phyloP scores from a whole-genome alignment of 53 echinoderm and acorn worm genomes.

The Actinopyga echinites region DNA sequence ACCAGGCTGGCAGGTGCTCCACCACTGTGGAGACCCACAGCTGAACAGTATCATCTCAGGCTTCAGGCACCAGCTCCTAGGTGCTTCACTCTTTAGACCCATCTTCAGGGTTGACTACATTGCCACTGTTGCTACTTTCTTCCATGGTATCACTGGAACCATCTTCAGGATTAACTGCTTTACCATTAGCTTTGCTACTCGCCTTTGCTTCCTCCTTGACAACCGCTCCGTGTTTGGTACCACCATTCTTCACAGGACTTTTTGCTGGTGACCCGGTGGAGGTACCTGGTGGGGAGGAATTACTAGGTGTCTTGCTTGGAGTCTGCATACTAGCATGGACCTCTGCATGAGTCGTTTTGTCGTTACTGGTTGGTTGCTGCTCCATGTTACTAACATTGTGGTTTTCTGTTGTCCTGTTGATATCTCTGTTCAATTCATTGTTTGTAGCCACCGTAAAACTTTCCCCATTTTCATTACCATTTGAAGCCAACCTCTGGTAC shows the following conservation, averaged over 20 bases:
- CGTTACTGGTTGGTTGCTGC: not conserved
- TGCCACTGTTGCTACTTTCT: too few species aligned
- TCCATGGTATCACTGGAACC: not conserved
- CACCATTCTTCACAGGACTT: not conserved
- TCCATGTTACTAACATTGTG: slow-evolving; percentile 21
- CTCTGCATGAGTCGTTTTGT: slow-evolving; percentile 4
- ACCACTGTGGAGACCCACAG: too few species aligned
- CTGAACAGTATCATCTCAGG: too few species aligned
- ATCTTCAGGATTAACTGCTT: slow-evolving; percentile 23
- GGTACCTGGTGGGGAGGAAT: not conserved
- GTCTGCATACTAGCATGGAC: slow-evolving; percentile 5
- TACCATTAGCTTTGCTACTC: not conserved
- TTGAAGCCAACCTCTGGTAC: slow-evolving; percentile 49
- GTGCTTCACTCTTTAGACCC: too few species aligned
- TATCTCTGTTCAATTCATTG: slow-evolving; percentile 46
- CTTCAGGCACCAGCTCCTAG: too few species aligned
- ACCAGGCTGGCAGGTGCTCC: too few species aligned
- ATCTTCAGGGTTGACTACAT: too few species aligned
- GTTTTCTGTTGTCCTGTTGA: slow-evolving; percentile 12
- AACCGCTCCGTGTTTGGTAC: not conserved
- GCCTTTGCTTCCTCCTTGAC: not conserved
- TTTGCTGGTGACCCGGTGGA: not conserved
- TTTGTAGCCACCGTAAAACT: slow-evolving; percentile 27
- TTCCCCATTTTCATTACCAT: slow-evolving; percentile 27
- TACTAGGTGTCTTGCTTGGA: not conserved